Evolutionary conservation across 2,797 vertebrate genomes (phyloP).

Genomic region (Hirundo rustica): DNA sequence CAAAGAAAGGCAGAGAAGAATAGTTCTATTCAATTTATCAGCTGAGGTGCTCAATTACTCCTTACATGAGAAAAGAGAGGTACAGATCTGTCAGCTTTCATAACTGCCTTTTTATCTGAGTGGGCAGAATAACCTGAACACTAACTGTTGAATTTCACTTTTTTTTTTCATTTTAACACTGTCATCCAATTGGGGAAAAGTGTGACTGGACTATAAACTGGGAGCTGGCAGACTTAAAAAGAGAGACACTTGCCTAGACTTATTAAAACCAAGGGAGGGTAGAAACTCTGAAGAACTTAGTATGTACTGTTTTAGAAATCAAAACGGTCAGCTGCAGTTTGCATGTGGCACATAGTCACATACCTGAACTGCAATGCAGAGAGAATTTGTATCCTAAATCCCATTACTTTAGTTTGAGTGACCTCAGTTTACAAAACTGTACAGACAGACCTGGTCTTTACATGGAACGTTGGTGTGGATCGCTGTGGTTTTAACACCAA

Average conservation of each 20-base stretch:
- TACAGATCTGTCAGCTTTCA: background rate
- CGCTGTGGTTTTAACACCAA: background rate
- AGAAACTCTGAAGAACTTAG: background rate
- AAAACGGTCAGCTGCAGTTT: background rate
- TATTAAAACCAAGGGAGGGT: background rate
- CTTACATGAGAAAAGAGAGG: background rate
- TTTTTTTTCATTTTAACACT: background rate
- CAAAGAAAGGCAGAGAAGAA: background rate
- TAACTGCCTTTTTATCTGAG: background rate
- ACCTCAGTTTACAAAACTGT: background rate
- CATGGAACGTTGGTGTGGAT: background rate
- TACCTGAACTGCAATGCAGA: background rate
- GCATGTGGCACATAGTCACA: background rate
- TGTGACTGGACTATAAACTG: background rate
- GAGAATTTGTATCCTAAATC: background rate
- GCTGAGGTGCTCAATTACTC: background rate
- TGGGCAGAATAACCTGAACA: slow-evolving; percentile 16
- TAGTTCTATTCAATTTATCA: background rate
- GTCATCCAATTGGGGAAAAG: background rate
- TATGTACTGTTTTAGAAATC: background rate
- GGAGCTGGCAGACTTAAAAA: background rate
- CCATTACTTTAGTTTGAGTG: background rate
- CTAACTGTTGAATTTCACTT: background rate
- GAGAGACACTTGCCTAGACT: background rate
- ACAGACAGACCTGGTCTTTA: background rate